Conservation (phyloP, 2,888 invertebrate genomes). For the Ashinkailepas kermadecensis region DNA sequence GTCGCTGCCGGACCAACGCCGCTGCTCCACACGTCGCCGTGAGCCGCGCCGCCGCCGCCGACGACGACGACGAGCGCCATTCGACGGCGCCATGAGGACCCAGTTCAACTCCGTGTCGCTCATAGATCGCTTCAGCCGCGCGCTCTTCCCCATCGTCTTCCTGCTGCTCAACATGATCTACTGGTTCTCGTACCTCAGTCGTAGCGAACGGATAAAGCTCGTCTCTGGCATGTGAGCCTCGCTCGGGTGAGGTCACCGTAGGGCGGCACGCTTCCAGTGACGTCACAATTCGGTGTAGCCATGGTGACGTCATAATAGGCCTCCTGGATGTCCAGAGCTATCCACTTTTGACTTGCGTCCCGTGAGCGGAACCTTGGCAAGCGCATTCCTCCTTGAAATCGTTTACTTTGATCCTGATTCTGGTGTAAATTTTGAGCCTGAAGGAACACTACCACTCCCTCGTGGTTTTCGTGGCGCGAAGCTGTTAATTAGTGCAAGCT, state of each 20-base stretch:
- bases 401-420: too few species aligned
- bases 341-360: too few species aligned
- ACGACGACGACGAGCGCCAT: not conserved
- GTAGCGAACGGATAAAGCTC: not conserved
- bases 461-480: too few species aligned
- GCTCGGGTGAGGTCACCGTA: not conserved
- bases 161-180: slow-evolving; percentile 33
- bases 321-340: too few species aligned
- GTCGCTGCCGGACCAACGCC: not conserved
- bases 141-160: slow-evolving; percentile 28
- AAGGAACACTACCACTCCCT: too few species aligned
- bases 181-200: slow-evolving; percentile 33
- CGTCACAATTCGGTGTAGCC: too few species aligned
- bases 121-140: slow-evolving; percentile 29
- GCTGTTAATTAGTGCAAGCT: too few species aligned
- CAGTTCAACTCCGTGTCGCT: slow-evolving; percentile 32
- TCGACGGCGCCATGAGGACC: not conserved
- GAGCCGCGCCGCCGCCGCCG: not conserved
- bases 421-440: too few species aligned
- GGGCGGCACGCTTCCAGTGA: too few species aligned
- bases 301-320: too few species aligned
- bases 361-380: too few species aligned
- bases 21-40: not conserved
- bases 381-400: too few species aligned
- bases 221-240: not conserved